Conservation (phyloP, 1,140 invertebrate species). For the Coelopa frigida region DNA sequence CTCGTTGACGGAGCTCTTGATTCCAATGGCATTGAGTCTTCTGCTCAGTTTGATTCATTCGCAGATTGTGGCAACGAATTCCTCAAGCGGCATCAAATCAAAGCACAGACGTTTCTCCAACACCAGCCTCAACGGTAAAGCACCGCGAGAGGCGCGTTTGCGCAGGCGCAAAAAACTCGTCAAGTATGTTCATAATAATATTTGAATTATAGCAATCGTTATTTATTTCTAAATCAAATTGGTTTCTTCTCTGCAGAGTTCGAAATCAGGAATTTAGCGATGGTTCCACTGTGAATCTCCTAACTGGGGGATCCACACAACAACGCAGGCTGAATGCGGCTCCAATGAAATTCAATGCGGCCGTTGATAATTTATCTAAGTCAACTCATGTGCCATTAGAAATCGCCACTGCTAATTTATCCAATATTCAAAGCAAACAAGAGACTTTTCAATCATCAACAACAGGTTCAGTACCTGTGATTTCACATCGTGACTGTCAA, state of each 20-base stretch:
- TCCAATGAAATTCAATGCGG: too few species aligned
- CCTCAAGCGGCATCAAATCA: slow-evolving; percentile 40
- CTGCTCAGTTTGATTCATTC: slow-evolving; percentile 80
- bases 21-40: slow-evolving; percentile 74
- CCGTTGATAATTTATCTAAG: too few species aligned
- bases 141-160: slow-evolving; percentile 34
- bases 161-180: slow-evolving; percentile 36
- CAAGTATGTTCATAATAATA: slow-evolving; percentile 40
- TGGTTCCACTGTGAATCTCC: too few species aligned
- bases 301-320: too few species aligned
- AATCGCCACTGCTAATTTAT: too few species aligned
- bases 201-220: too few species aligned
- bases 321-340: too few species aligned
- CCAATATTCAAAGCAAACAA: too few species aligned
- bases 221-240: neutral
- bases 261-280: slow-evolving; percentile 4
- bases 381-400: too few species aligned
- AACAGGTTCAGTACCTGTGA: too few species aligned
- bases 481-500: too few species aligned
- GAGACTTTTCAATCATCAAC: too few species aligned
- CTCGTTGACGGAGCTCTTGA: slow-evolving; percentile 49
- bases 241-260: neutral
- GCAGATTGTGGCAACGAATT: slow-evolving; percentile 74
- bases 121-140: slow-evolving; percentile 25
- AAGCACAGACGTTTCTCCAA: slow-evolving; percentile 37